Evolutionary conservation across 2,888 invertebrate species (phyloP).

Genomic region (Acanthosoma haemorrhoidale): DNA sequence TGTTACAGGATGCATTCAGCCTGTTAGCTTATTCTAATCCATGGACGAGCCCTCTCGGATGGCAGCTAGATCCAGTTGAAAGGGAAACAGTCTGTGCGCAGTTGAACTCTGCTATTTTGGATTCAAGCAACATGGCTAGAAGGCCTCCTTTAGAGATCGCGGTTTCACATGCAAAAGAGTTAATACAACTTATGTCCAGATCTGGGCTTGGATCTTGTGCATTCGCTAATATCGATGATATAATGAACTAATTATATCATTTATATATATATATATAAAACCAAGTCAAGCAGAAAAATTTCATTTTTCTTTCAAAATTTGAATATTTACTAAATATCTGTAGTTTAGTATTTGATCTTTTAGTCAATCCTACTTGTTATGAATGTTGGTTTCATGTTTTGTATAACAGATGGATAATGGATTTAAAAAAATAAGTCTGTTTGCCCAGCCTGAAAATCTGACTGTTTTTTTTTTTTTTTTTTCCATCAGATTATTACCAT

Average conservation of each 20-base stretch:
- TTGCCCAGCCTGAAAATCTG: too few relatives aligned
- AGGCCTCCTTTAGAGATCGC: slow-evolving; percentile 90
- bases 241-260: neutral
- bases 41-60: slow-evolving; percentile 93
- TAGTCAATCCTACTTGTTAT: too few relatives aligned
- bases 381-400: too few relatives aligned
- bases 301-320: too few relatives aligned
- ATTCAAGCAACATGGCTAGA: slow-evolving; percentile 83
- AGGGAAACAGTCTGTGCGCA: slow-evolving; percentile 92
- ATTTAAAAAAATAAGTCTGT: too few relatives aligned
- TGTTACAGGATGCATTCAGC: slow-evolving; percentile 97
- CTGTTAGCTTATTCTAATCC: slow-evolving; percentile 96
- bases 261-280: too few relatives aligned
- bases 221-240: slow-evolving; percentile 82
- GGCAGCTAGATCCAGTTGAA: slow-evolving; percentile 88
- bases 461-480: too few relatives aligned
- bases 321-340: too few relatives aligned
- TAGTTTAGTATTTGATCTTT: too few relatives aligned
- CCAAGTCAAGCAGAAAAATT: too few relatives aligned
- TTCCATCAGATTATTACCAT: too few relatives aligned
- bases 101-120: slow-evolving; percentile 95
- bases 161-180: slow-evolving; percentile 81
- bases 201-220: slow-evolving; percentile 89
- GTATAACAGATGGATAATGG: too few relatives aligned
- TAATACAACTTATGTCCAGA: slow-evolving; percentile 84